Base-by-base conservation (phyloP, 2,113 vertebrate species). In the Halcyon malimbica region DNA sequence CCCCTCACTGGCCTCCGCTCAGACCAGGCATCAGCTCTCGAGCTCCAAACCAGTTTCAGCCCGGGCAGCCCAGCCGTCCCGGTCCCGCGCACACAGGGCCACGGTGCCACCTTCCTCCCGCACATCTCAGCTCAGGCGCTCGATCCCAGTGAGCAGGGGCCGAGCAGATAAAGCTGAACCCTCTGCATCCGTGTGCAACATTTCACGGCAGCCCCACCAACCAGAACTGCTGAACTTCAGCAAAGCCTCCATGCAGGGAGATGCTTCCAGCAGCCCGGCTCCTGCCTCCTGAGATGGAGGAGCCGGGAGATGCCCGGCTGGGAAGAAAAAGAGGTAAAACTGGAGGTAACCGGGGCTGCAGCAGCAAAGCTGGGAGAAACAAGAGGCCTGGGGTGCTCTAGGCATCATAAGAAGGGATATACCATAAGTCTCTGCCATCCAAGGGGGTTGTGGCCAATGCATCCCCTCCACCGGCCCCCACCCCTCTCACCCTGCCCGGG, bases 21-120 rank as follows among this genome's bases (percentile, higher is more conserved):
- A 33, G 46, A 59, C n/a, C 0, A 2, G 13, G 0, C 6, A 18
- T 23, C 62, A 20, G 5, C 29, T 69, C 44, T 51, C 2, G 0
- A 19, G 14, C 16, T 68, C 41, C 63, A 35, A 41, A 59, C 73
- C 63, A 37, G 67, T 10, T 37, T 7, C 64, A 44, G 26, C 19
- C 24, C 17, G 67, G 4, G 4, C 44, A 28, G 26, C 57, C 56
- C 28, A 41, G n/a, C 9, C 25, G 2, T 31, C 63, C 87, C 63
- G 31, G 63, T 2, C 9, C 60, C 1, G 6, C 54, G 4, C 2
- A 11, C 31, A 3, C 16, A 29, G 13, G 12, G 25, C 51, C 13
- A 20, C 7, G 20, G 37, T 13, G 41, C 23, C 5, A 7, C 42
- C 31, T 25, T 41, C 33, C 44, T 57, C 51, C 59, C 1, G 1